A percentile compares a stretch with the other conserved stretches of the same genome.
Evolutionary conservation across 2,888 invertebrate genomes (phyloP).

Genomic region (Poecilus cupreus): DNA sequence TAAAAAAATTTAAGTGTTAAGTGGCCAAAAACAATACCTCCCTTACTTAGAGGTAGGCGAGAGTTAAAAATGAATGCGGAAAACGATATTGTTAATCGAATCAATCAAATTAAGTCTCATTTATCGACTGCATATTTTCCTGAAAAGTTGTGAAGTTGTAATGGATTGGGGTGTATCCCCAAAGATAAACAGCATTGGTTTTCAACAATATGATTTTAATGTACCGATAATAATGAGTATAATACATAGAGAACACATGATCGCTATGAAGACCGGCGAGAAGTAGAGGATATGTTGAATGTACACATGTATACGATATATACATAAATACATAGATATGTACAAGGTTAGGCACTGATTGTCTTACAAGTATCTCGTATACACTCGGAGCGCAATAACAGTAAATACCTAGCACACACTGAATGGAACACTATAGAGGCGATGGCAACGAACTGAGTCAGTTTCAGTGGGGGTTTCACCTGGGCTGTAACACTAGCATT

Average conservation of each 20-base stretch:
- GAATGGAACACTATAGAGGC: conserved; percentile 38
- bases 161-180: background rate
- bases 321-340: conserved; percentile 63
- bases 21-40: too few species aligned
- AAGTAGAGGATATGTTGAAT: conserved; percentile 54
- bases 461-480: conserved; percentile 64
- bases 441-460: background rate
- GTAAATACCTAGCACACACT: conserved; percentile 27
- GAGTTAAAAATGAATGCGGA: too few species aligned
- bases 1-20: too few species aligned
- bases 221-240: conserved; percentile 55
- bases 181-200: background rate
- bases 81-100: too few species aligned
- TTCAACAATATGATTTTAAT: conserved; percentile 58
- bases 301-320: conserved; percentile 56
- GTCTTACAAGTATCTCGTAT: conserved; percentile 62
- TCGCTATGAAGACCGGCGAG: conserved; percentile 55
- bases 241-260: conserved; percentile 59
- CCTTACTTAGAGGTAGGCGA: too few species aligned
- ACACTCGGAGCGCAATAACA: conserved; percentile 47
- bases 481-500: conserved; percentile 62
- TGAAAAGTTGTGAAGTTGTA: too few species aligned
- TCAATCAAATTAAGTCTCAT: too few species aligned
- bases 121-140: too few species aligned
- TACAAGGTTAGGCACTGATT: conserved; percentile 63